A percentile compares a stretch with the other conserved stretches of the same genome.
These are phyloP conservation scores for Forbesichthys agassizii DNA, from an alignment of 2,113 vertebrate species.

Conservation along the genomic window DNA sequence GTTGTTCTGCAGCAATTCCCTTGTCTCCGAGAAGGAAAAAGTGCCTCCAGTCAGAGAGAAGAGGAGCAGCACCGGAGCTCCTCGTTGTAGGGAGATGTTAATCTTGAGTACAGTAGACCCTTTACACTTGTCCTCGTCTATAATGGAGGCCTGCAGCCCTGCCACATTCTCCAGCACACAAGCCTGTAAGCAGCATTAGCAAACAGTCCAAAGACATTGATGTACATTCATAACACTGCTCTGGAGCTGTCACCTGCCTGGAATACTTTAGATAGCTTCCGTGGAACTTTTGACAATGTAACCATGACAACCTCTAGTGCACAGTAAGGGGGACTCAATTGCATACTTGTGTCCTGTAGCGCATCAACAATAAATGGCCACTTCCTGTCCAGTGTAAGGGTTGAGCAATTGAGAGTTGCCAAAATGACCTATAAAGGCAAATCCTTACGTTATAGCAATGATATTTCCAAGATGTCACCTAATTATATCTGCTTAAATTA, in stretches of 20 bases:
- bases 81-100: slow-evolving; percentile 75
- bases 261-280: not conserved
- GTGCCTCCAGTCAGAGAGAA: slow-evolving; percentile 75
- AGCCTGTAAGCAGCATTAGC: slow-evolving; percentile 45
- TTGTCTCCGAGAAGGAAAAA: slow-evolving; percentile 61
- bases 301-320: not conserved
- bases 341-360: no score
- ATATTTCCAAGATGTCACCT: no score
- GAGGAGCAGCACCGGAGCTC: slow-evolving; percentile 73
- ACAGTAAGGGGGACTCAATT: not conserved
- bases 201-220: not conserved
- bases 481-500: no score
- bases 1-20: slow-evolving; percentile 34
- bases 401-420: no score
- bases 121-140: slow-evolving; percentile 53
- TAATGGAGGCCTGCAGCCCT: slow-evolving; percentile 73
- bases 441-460: no score
- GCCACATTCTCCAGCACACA: slow-evolving; percentile 78
- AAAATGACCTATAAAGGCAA: no score
- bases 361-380: no score
- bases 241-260: not conserved
- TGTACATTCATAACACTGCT: not conserved
- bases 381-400: no score
- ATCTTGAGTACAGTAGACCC: slow-evolving; percentile 69
- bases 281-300: not conserved